Base-by-base conservation (phyloP, 2,888 invertebrate genomes). In the Acanthosepion pharaonis region DNA sequence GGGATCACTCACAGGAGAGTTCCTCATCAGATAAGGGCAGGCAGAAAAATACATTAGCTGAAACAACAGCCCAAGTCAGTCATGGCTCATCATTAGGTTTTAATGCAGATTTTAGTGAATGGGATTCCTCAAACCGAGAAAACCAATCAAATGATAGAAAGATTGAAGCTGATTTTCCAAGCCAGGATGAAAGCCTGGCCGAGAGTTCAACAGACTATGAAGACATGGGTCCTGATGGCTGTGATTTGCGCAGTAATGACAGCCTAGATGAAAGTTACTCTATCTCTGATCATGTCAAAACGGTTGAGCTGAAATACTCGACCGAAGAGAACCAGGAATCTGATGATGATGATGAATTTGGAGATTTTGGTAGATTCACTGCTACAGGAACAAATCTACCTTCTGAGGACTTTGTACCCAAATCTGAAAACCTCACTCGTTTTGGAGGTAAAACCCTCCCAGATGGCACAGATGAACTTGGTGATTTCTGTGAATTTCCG, bases 131-230 rank as follows among this genome's bases (percentile, higher is more conserved):
- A n/a, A 78, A 78, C 78, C n/a, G 11, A n/a, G 78, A 78, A 33
- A n/a, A 11, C 33, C 78, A 78, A 78, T n/a, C n/a, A 18, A 33
- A 78, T 33, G 93, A 93, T 93, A 93, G 28, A 93, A 49, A 49
- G 49, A 93, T 49, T 93, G 93, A 93, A 28, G 49, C 48, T 20
- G 93, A 93, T 93, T 93, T 93, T n/a, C 93, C 93, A 28, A 93
- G 93, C 33, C 93, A 53, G 49, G 93, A 93, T 53, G 93, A 93
- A 49, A 93, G 93, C 28, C n/a, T 93, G 49, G 93, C 49, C 9
- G 93, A 93, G 49, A 93, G 93, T 93, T 93, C 93, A 49, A 93
- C 53, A 49, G 93, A 93, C 51, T 93, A 93, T 53, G 93, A 93
- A 28, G 93, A 93, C n/a, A 53, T 51, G 48, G 93, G 49, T 33